These are phyloP conservation scores for Hepsetus odoe DNA, from an alignment of 2,113 vertebrate genomes.

Conservation along the genomic window DNA sequence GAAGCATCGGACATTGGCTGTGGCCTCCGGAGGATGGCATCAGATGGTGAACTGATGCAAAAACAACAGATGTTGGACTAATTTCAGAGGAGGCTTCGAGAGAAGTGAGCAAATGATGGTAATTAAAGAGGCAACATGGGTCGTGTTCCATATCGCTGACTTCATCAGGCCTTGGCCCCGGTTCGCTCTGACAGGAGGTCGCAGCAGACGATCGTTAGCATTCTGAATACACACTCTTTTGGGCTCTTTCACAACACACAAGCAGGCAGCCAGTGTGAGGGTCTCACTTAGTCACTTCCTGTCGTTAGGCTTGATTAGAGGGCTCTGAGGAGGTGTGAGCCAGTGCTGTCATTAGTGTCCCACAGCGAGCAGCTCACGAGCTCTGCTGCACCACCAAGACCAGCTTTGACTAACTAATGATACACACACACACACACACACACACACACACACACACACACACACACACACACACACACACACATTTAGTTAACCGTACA, in stretches of 20 bases:
- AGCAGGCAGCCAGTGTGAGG: constrained; percentile 10
- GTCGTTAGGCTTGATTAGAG: constrained; percentile 34
- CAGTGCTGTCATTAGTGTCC: constrained; percentile 35
- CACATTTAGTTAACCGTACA: no score
- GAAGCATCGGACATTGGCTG: neutral
- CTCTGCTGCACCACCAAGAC: neutral
- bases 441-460: no score
- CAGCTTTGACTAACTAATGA: neutral
- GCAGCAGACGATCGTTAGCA: constrained; percentile 42
- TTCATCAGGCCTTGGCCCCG: constrained; percentile 11
- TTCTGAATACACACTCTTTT: constrained; percentile 20
- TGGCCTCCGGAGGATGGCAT: constrained; percentile 3
- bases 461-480: no score
- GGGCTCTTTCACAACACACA: neutral
- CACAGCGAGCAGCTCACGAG: constrained; percentile 19
- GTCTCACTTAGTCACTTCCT: constrained; percentile 43
- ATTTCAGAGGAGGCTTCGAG: constrained; percentile 17
- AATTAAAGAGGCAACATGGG: constrained; percentile 43
- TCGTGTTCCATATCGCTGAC: constrained; percentile 15
- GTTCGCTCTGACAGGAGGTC: constrained; percentile 23
- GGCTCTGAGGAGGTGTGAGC: constrained; percentile 20
- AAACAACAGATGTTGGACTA: constrained; percentile 44
- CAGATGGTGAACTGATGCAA: constrained; percentile 9
- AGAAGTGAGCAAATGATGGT: constrained; percentile 36
- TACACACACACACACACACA: no score